A percentile compares a stretch with the other conserved stretches of the same genome.
These are phyloP conservation scores for Cryptophagus acutangulus DNA, from an alignment of 2,888 invertebrate species.

Conservation along the genomic window DNA sequence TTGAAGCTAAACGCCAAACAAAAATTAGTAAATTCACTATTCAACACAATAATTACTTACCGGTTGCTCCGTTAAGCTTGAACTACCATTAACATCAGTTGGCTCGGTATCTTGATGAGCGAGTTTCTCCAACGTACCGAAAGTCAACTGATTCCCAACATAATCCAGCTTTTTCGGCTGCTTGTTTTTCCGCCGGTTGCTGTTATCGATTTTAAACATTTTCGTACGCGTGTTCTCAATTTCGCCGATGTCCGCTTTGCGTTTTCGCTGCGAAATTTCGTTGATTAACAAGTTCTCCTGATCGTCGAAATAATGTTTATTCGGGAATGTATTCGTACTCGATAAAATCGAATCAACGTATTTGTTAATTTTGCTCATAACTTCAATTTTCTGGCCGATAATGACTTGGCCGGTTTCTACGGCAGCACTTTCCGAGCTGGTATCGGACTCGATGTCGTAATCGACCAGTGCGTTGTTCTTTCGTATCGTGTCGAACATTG, in stretches of 20 bases:
- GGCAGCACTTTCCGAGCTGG: constrained; percentile 30
- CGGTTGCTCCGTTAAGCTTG: too few species aligned
- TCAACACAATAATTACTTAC: too few species aligned
- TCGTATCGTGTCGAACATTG: neutral
- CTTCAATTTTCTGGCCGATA: constrained; percentile 21
- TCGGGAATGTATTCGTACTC: constrained; percentile 15
- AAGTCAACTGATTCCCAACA: constrained; percentile 1
- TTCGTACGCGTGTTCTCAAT: constrained; percentile 32
- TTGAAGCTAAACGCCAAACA: too few species aligned
- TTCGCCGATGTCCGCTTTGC: constrained; percentile 26
- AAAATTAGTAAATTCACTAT: too few species aligned
- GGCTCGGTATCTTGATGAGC: too few species aligned
- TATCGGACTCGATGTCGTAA: constrained; percentile 35
- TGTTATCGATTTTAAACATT: constrained; percentile 37
- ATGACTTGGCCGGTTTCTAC: constrained; percentile 19
- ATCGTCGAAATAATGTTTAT: constrained; percentile 34
- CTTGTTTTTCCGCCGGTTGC: constrained; percentile 44
- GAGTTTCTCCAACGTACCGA: too few species aligned
- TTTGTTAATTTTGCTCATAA: constrained; percentile 22
- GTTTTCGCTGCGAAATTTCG: constrained; percentile 42
- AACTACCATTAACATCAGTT: too few species aligned
- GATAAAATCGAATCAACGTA: constrained; percentile 21
- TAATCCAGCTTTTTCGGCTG: constrained; percentile 43
- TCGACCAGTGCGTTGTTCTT: constrained; percentile 37
- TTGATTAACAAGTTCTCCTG: constrained; percentile 38